These are phyloP conservation scores for Macroramphosus scolopax DNA, from an alignment of 2,797 vertebrate species.

Conservation along the genomic window DNA sequence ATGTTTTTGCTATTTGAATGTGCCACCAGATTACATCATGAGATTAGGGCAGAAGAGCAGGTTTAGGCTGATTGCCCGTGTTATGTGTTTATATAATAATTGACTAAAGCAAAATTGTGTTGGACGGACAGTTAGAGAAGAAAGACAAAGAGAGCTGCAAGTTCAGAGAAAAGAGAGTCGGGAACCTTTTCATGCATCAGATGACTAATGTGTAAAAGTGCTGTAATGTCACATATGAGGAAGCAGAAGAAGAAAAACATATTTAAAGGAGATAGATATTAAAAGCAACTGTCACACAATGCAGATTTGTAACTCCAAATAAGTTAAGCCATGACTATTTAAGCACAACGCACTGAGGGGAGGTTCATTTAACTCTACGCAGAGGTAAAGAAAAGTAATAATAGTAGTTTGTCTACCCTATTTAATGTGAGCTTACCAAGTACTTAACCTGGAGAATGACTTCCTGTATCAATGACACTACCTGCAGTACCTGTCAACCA, in stretches of 20 bases:
- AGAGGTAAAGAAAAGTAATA: too few species aligned
- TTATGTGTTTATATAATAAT: slow-evolving; percentile 31
- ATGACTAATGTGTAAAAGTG: too few species aligned
- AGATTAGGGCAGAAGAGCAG: not conserved
- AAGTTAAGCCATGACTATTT: too few species aligned
- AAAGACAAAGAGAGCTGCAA: not conserved
- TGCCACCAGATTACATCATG: not conserved
- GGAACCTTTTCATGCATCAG: too few species aligned
- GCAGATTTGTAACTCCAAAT: too few species aligned
- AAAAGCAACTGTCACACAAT: slow-evolving; percentile 3
- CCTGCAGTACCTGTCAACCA: too few species aligned
- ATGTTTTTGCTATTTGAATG: too few species aligned
- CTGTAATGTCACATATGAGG: not conserved
- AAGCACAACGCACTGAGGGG: too few species aligned
- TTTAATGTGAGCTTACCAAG: not conserved
- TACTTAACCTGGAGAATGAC: too few species aligned
- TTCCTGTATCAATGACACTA: too few species aligned
- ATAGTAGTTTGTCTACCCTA: not conserved
- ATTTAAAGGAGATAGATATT: not conserved
- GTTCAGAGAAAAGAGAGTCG: too few species aligned
- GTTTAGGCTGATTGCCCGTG: slow-evolving; percentile 39
- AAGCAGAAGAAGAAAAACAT: not conserved
- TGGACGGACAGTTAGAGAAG: not conserved
- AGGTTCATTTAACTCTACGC: too few species aligned
- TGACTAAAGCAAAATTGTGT: slow-evolving; percentile 29